Conservation (phyloP, 92 coral and sea anemone genomes). For the Metridium senile region DNA sequence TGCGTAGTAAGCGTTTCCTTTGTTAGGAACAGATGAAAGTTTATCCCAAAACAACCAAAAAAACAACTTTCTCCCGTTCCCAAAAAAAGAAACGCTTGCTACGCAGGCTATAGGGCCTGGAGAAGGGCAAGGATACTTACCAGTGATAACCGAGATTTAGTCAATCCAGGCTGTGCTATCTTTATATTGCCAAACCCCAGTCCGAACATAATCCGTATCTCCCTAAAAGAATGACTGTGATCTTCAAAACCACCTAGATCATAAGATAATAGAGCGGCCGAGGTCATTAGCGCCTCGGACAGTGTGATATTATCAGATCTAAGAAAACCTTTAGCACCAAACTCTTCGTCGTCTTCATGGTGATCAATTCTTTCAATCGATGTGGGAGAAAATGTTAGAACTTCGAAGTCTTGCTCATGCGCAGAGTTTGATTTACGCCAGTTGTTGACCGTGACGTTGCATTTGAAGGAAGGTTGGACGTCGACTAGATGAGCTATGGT, state of each 20-base stretch:
- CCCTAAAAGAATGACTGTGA: conserved; percentile 47
- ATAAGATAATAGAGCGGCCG: conserved; percentile 80
- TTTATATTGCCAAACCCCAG: conserved; percentile 68
- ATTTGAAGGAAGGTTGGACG: conserved; percentile 75
- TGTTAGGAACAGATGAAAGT: too few species aligned
- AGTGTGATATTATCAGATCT: conserved; percentile 69
- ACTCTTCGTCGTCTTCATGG: conserved; percentile 39
- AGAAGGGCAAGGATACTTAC: background rate
- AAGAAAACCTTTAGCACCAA: conserved; percentile 52
- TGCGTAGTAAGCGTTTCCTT: too few species aligned
- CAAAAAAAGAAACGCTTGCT: too few species aligned
- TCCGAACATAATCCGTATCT: conserved; percentile 73
- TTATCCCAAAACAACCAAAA: too few species aligned
- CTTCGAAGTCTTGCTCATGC: conserved; percentile 31
- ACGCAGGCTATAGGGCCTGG: background rate
- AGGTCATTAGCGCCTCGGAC: conserved; percentile 85
- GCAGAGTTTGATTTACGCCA: conserved; percentile 49
- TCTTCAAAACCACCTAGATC: conserved; percentile 73
- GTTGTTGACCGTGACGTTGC: conserved; percentile 73
- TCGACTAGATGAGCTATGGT: conserved; percentile 67
- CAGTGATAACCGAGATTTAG: background rate
- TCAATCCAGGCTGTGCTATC: conserved; percentile 39
- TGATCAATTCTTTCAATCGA: conserved; percentile 63
- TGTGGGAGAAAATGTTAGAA: conserved; percentile 66
- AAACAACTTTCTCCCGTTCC: too few species aligned